Evolutionary conservation across 2,113 vertebrate species (phyloP), one percentile per base, ranked within the genome.

Genomic region (Puffinus mauretanicus): DNA sequence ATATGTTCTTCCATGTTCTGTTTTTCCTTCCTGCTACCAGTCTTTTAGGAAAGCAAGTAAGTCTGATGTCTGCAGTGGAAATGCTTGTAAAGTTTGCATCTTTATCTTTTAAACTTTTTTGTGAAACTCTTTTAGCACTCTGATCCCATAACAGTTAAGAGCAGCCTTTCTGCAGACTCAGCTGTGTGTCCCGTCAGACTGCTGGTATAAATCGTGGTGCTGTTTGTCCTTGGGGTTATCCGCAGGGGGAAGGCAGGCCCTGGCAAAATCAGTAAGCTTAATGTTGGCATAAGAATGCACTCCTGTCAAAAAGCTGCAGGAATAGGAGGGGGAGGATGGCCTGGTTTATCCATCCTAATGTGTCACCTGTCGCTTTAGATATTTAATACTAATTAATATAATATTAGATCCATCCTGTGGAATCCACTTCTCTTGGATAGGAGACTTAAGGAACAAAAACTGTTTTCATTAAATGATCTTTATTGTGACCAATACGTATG

Each of bases 1-100:
- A 65, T 36, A 0, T 0, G 2, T 61, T 65, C 34, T 65, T 57
- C 8, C 5, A 1, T 65, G 16, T 57, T 90, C 65, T 27, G 5
- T 30, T 85, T 58, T 88, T 55, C 12, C 11, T 89, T 84, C 40
- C 29, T 84, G 26, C 42, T 76, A 34, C 46, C 16, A 19, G 22
- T 72, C 5, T 70, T 83, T 46, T 36, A 77, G 52, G 40, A n/a
- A 13, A 67, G 24, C 1, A 5, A 42, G 11, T 52, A 55, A 24
- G 13, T 80, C 16, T 40, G 30, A 24, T 46, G 5, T 32, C 51
- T 83, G 34, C 13, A 32, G 4, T 46, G 34, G 42, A 73, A 88
- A 78, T 86, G 13, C 42, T 55, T 81, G 13, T 40, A 24, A 66
- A 40, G 22, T 60, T 84, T 67, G 16, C 5, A 22, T 58, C 27